These are phyloP conservation scores for Passer domesticus DNA, from an alignment of 2,113 vertebrate genomes.

Conservation along the genomic window DNA sequence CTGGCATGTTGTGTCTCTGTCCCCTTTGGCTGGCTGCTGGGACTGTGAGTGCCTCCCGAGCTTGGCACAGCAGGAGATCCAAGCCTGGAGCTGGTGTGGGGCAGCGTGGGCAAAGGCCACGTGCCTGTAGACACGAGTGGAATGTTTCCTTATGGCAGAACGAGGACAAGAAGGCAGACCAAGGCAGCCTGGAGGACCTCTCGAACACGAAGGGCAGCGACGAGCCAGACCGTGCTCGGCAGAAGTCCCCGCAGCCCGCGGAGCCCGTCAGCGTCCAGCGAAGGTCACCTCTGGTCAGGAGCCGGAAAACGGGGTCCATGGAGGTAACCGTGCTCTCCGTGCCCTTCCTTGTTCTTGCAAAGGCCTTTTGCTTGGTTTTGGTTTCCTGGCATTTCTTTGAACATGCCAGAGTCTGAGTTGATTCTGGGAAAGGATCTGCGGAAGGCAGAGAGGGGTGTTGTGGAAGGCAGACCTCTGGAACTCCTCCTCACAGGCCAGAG, in stretches of 20 bases:
- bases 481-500: not conserved
- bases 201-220: constrained; percentile 67
- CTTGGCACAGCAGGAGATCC: not conserved
- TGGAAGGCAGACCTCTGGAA: not conserved
- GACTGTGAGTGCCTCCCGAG: not conserved
- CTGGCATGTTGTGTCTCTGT: not conserved
- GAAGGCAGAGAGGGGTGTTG: not conserved
- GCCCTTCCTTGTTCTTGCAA: not conserved
- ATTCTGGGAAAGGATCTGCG: not conserved
- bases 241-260: constrained; percentile 69
- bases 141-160: constrained; percentile 73
- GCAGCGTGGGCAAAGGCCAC: not conserved
- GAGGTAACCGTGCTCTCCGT: constrained; percentile 76
- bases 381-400: not conserved
- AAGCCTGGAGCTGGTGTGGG: not conserved
- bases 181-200: constrained; percentile 88
- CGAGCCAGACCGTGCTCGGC: constrained; percentile 79
- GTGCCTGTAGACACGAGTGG: not conserved
- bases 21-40: not conserved
- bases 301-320: constrained; percentile 95
- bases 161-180: constrained; percentile 86
- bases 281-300: constrained; percentile 87
- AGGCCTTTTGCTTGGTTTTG: not conserved
- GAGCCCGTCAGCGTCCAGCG: constrained; percentile 84
- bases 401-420: not conserved